Percentiles rank a stretch among this genome's conserved stretches.
These are phyloP conservation scores for Sparidentex hasta DNA, from an alignment of 2,797 vertebrate species.

Conservation along the genomic window DNA sequence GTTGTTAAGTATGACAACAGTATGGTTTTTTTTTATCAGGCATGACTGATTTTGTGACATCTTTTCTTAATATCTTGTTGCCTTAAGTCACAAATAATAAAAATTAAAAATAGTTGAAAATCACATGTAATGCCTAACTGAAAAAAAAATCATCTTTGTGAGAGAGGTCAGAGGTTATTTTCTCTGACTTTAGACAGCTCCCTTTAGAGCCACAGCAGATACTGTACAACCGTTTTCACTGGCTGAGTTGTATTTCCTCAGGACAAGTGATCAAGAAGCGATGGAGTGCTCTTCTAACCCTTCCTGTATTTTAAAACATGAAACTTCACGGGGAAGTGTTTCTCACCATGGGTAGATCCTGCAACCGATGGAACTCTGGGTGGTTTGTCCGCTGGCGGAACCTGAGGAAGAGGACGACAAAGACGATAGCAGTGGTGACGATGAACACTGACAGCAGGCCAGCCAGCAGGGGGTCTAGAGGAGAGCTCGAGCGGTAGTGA, in stretches of 20 bases:
- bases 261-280: too few relatives aligned
- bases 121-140: too few relatives aligned
- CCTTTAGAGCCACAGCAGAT: not conserved
- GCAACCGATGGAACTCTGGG: constrained; percentile 91
- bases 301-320: not conserved
- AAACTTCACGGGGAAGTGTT: not conserved
- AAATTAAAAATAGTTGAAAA: too few relatives aligned
- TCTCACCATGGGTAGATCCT: constrained; percentile 93
- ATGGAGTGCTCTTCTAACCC: not conserved
- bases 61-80: not conserved
- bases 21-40: too few relatives aligned
- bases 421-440: constrained; percentile 87
- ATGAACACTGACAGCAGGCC: constrained; percentile 90
- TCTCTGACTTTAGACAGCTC: not conserved
- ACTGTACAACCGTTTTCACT: too few relatives aligned
- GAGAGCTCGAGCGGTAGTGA: constrained; percentile 59
- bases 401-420: constrained; percentile 89
- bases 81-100: not conserved
- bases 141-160: not conserved
- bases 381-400: constrained; percentile 87
- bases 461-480: constrained; percentile 89
- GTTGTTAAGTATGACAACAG: not conserved
- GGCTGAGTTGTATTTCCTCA: too few relatives aligned
- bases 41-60: not conserved
- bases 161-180: not conserved